A percentile compares a stretch with the other conserved stretches of the same genome.
These are phyloP conservation scores for Drosophila nannoptera DNA, from an alignment of 1,140 invertebrate genomes.

Conservation along the genomic window DNA sequence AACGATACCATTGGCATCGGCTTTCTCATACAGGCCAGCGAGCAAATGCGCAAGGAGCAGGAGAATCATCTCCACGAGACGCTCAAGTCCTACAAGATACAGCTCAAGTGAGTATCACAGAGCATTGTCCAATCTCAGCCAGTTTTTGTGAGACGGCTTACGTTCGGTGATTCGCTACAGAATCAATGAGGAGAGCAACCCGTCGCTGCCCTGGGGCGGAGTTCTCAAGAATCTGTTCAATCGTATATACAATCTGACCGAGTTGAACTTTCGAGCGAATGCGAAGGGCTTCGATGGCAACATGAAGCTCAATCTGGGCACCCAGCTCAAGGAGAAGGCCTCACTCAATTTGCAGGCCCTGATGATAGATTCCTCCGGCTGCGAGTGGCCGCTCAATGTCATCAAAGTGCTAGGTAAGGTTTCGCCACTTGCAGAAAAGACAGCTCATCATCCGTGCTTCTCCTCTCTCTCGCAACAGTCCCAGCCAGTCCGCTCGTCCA, in stretches of 20 bases:
- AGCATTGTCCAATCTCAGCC: too few relatives aligned
- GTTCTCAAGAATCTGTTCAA: slow-evolving; percentile 57
- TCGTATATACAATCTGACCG: slow-evolving; percentile 48
- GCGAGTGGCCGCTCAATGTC: slow-evolving; percentile 54
- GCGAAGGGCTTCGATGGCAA: slow-evolving; percentile 50
- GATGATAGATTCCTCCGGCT: slow-evolving; percentile 54
- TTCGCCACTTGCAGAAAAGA: not conserved
- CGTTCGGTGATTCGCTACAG: slow-evolving; percentile 4
- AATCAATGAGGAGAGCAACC: slow-evolving; percentile 71
- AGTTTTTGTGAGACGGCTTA: not conserved
- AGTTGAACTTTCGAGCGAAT: slow-evolving; percentile 49
- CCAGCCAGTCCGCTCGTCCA: slow-evolving; percentile 46
- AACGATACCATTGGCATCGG: slow-evolving; percentile 66
- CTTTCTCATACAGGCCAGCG: slow-evolving; percentile 50
- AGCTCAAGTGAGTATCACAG: slow-evolving; percentile 50
- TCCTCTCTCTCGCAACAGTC: slow-evolving; percentile 22
- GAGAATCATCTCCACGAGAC: slow-evolving; percentile 39
- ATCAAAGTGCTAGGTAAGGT: slow-evolving; percentile 56
- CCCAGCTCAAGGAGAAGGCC: slow-evolving; percentile 63
- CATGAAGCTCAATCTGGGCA: slow-evolving; percentile 42
- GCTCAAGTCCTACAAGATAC: slow-evolving; percentile 52
- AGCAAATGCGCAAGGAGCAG: slow-evolving; percentile 51
- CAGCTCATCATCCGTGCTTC: too few relatives aligned
- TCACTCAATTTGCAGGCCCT: slow-evolving; percentile 65
- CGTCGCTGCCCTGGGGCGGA: slow-evolving; percentile 70